These are phyloP conservation scores for Entomobrya proxima DNA, from an alignment of 2,888 invertebrate genomes.

Conservation along the genomic window DNA sequence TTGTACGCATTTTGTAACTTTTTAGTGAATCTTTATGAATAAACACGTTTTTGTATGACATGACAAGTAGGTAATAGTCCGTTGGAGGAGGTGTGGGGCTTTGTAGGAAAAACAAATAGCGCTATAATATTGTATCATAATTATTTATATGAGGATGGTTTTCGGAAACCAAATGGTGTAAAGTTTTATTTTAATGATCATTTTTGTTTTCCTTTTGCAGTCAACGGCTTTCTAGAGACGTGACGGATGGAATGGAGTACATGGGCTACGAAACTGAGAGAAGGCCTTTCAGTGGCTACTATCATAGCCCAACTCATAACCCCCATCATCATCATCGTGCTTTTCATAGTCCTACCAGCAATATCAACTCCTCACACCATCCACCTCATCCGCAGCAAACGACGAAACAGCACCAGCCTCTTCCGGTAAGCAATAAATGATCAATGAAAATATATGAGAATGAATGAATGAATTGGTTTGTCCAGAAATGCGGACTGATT, in stretches of 20 bases:
- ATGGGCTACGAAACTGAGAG: constrained; percentile 56
- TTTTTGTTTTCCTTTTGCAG: constrained; percentile 35
- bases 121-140: constrained; percentile 3
- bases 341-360: constrained; percentile 52
- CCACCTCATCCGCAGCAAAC: constrained; percentile 40
- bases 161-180: constrained; percentile 57
- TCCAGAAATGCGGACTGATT: neutral
- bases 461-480: neutral
- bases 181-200: constrained; percentile 54
- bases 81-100: neutral
- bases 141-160: constrained; percentile 39
- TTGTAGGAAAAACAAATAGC: constrained; percentile 19
- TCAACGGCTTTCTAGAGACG: constrained; percentile 52
- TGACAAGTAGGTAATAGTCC: constrained; percentile 2
- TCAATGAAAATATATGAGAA: neutral
- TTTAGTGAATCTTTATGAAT: constrained; percentile 45
- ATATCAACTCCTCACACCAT: constrained; percentile 24
- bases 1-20: constrained; percentile 16
- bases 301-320: constrained; percentile 66
- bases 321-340: constrained; percentile 63
- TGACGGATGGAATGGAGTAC: constrained; percentile 57
- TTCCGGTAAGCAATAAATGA: constrained; percentile 51
- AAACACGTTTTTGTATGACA: constrained; percentile 16
- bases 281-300: constrained; percentile 69
- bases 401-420: constrained; percentile 39